Base-by-base conservation (phyloP, 1,140 invertebrate species). In the Chlorops oryzae region DNA sequence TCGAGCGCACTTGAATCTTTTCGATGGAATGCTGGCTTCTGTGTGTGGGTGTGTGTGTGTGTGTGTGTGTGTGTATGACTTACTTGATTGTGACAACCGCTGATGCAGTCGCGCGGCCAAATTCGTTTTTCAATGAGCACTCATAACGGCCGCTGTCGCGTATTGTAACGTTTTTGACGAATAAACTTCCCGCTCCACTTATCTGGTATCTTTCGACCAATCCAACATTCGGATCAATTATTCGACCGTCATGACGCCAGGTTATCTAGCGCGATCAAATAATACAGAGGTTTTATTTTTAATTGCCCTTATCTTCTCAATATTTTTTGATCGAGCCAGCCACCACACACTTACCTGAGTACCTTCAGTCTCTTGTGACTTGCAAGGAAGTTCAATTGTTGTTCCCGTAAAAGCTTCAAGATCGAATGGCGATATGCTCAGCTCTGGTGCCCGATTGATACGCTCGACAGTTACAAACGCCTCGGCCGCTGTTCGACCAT, bases 61-160 rank as follows among this genome's bases (percentile, higher is more conserved):
- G n/a, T n/a, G n/a, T n/a, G n/a, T n/a, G n/a, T n/a, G n/a, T n/a
- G n/a, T n/a, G n/a, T n/a, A n/a, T n/a, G 20, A 34, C 62, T 69
- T 73, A 73, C 67, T 76, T 79, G 69, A 86, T 79, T 37, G 81
- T 85, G 5, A 90, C 78, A 52, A 84, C 75, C 18, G 82, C 83
- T 5, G 83, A 81, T 1, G 84, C 86, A 1, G 81, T 81, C 28
- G 80, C 81, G 50, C 84, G 77, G 2, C 91, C 92, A 61, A 85
- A 79, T 47, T 83, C 80, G 71, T 96, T 96, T 37, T 82, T 79
- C 1, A 90, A 86, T 5, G 82, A 80, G 63, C 93, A 96, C 73
- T 93, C 88, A 72, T 96, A 96, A 13, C 82, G 78, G n/a, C 92
- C 93, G 40, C 81, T 79, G 63, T 94, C 90, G 21, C 75, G 70